phyloP scores from a whole-genome alignment of 2,888 invertebrate species.

The Parnassius mnemosyne region DNA sequence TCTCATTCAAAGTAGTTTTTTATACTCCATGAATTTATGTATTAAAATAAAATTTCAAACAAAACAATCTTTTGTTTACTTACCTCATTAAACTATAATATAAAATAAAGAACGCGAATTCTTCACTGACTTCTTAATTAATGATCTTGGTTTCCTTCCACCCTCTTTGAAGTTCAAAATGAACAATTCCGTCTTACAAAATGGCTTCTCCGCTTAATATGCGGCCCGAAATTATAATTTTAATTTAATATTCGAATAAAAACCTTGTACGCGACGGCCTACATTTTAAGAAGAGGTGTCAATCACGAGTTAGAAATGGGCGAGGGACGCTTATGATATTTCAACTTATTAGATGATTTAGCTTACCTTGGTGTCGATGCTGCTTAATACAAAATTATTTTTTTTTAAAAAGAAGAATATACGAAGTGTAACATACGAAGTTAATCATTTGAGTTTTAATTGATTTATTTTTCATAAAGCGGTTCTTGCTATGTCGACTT shows the following conservation, averaged over 20 bases:
- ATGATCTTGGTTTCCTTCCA: conserved; percentile 15
- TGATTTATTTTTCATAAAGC: too few relatives aligned
- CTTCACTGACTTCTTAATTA: conserved; percentile 13
- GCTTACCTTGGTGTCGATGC: not conserved
- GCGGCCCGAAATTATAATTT: conserved; percentile 10
- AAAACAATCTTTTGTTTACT: not conserved
- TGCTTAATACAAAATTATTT: too few relatives aligned
- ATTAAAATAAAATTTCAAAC: too few relatives aligned
- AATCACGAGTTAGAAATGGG: conserved; percentile 8
- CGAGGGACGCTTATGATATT: not conserved
- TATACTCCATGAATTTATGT: too few relatives aligned
- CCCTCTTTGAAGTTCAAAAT: conserved; percentile 13
- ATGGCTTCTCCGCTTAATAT: conserved; percentile 11
- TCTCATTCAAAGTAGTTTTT: too few relatives aligned
- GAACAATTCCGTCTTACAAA: conserved; percentile 12
- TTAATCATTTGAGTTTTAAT: too few relatives aligned
- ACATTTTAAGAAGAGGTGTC: conserved; percentile 12
- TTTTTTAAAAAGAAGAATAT: too few relatives aligned
- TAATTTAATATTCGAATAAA: conserved; percentile 14
- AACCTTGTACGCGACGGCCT: conserved; percentile 5
- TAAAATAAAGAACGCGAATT: conserved; percentile 1
- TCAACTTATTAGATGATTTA: conserved; percentile 2
- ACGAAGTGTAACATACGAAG: too few relatives aligned
- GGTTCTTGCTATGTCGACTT: too few relatives aligned
- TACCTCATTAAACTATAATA: not conserved